These are phyloP conservation scores for Mustelus asterias DNA, from an alignment of 2,113 vertebrate species.

Conservation along the genomic window DNA sequence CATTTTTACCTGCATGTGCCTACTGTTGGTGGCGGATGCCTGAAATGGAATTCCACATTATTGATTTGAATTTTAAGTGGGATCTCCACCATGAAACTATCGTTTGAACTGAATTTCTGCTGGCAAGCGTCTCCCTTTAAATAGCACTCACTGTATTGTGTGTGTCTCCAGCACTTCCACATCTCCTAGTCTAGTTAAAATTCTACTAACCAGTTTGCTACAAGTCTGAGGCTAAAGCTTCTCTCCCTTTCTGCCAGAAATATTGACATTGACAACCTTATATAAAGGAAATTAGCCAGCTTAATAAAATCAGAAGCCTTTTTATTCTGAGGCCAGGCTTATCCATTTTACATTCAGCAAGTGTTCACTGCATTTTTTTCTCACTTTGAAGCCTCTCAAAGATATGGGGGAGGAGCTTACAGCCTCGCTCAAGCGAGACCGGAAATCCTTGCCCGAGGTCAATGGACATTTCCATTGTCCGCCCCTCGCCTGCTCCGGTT, in stretches of 20 bases:
- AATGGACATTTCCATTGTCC: no score
- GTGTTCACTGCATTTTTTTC: neutral
- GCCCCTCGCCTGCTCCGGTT: no score
- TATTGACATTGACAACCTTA: neutral
- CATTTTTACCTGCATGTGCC: neutral
- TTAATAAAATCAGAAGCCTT: neutral
- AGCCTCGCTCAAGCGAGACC: no score
- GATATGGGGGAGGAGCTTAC: neutral
- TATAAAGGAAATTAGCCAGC: neutral
- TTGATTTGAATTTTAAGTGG: neutral
- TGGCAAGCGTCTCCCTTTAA: neutral
- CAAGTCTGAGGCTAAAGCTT: neutral
- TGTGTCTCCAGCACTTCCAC: neutral
- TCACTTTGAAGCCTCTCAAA: neutral
- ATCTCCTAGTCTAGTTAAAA: neutral
- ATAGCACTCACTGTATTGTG: neutral
- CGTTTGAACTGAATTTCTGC: neutral
- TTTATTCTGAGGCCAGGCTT: neutral
- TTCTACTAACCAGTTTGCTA: neutral
- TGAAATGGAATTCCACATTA: neutral
- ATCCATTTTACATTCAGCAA: neutral
- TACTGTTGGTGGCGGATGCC: neutral
- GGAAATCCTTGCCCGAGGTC: no score
- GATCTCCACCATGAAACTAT: neutral
- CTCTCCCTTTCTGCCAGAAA: neutral